Conservation (phyloP, 2,888 invertebrate species). For the Hyles lineata region DNA sequence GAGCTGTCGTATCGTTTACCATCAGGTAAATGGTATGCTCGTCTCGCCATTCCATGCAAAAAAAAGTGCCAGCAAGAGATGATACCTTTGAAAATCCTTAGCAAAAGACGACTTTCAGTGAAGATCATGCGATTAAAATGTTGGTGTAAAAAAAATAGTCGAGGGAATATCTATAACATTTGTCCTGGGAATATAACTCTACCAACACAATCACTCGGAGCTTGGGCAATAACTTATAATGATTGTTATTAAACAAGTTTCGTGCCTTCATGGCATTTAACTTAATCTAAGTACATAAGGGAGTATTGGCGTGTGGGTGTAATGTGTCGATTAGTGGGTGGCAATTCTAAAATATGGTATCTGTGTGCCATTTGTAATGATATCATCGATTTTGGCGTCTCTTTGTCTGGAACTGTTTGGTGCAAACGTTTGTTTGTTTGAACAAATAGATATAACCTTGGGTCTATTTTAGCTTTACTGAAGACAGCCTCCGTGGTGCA, state of each 20-base stretch:
- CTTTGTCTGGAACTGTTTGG: constrained; percentile 4
- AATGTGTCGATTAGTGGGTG: constrained; percentile 16
- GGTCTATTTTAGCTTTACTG: not conserved
- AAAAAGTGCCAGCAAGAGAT: too few relatives aligned
- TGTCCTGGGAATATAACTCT: not conserved
- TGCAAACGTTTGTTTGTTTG: not conserved
- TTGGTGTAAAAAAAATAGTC: too few relatives aligned
- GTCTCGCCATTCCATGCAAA: too few relatives aligned
- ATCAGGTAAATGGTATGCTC: too few relatives aligned
- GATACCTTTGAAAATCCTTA: too few relatives aligned
- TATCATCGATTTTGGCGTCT: constrained; percentile 14
- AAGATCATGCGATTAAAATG: too few relatives aligned
- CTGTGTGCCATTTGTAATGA: constrained; percentile 13
- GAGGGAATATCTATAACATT: not conserved
- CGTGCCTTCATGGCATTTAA: constrained; percentile 19
- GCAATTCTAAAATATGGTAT: constrained; percentile 11
- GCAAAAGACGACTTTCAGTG: too few relatives aligned
- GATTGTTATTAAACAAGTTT: not conserved
- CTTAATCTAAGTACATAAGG: constrained; percentile 25
- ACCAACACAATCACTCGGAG: not conserved
- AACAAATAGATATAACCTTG: not conserved
- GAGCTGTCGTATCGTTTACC: too few relatives aligned
- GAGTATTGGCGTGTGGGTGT: not conserved
- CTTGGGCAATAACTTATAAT: not conserved
- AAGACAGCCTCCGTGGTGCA: too few relatives aligned